Base-by-base conservation (phyloP, 2,888 invertebrate species). In the Polymixis flavicincta region DNA sequence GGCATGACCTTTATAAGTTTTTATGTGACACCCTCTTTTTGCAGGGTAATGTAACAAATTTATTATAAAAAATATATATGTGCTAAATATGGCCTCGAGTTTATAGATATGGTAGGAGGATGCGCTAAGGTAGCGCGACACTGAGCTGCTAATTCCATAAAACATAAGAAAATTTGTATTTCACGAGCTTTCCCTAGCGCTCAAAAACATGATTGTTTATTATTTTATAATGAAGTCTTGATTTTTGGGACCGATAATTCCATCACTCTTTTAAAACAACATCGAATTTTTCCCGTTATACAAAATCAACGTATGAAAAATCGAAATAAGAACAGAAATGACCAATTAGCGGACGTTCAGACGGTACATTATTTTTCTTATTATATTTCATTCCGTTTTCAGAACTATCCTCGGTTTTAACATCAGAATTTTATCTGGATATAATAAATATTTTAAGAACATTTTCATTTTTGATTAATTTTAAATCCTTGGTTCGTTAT, bases 1-100 rank as follows among this genome's bases (percentile, higher is more conserved):
- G 54, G 50, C 65, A 78, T 64, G 50, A 59, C 61, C 42, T 64
- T 70, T 61, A 70, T 70, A 69, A 69, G 32, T 65, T 69, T 78
- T 64, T 73, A 59, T 66, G 32, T 70, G 80, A 54, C 66, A 63
- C 52, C n/a, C 52, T 63, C 9, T 59, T 59, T 60, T 77, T 69
- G 17, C 32, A 19, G 37, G 5, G 9, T 19, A 32, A 7, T 45
- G 32, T 68, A 19, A 61, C 22, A 28, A 22, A 63, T 76, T 60
- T 32, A 50, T 60, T 32, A 50, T 17, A 42, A 73, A 50, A 19
- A 73, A 55, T n/a, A 71, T 22, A 19, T 25, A 68, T 13, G 5
- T 7, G 13, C n/a, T 6, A 22, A 50, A 50, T 14, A n/a, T 3
- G 25, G 17, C 7, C 5, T 1, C 9, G 19, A n/a, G 54, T n/a